phyloP scores from a whole-genome alignment of 2,113 vertebrate genomes.

The Paramisgurnus dabryanus region DNA sequence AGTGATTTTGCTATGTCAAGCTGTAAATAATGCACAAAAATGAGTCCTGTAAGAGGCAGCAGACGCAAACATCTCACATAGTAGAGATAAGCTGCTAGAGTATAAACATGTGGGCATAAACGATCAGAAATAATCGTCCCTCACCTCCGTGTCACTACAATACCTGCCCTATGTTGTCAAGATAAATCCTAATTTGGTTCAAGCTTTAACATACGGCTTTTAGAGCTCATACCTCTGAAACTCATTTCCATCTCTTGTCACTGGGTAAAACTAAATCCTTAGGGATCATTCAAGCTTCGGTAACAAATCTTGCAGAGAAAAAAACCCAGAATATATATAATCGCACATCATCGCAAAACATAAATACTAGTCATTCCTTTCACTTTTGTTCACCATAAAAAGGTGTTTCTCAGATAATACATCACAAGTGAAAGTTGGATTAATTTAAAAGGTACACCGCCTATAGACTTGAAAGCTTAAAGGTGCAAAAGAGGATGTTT shows the following conservation, averaged over 20 bases:
- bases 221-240: conserved; percentile 56
- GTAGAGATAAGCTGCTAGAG: too few relatives aligned
- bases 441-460: too few relatives aligned
- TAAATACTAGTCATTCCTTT: too few relatives aligned
- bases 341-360: not conserved
- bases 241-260: conserved; percentile 70
- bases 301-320: conserved; percentile 58
- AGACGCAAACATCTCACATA: too few relatives aligned
- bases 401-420: too few relatives aligned
- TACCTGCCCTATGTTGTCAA: conserved; percentile 57
- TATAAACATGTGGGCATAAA: not conserved
- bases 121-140: not conserved
- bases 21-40: too few relatives aligned
- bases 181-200: conserved; percentile 69
- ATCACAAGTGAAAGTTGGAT: too few relatives aligned
- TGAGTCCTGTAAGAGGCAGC: too few relatives aligned
- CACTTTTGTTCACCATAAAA: too few relatives aligned
- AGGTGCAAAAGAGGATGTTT: too few relatives aligned
- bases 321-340: conserved; percentile 11
- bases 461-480: too few relatives aligned
- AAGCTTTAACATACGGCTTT: conserved; percentile 61
- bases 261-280: conserved; percentile 70
- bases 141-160: conserved; percentile 23
- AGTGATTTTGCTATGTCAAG: too few relatives aligned
- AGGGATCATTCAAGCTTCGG: conserved; percentile 65